Base-by-base conservation (phyloP, 2,113 vertebrate genomes). In the Phyllostomus discolor region DNA sequence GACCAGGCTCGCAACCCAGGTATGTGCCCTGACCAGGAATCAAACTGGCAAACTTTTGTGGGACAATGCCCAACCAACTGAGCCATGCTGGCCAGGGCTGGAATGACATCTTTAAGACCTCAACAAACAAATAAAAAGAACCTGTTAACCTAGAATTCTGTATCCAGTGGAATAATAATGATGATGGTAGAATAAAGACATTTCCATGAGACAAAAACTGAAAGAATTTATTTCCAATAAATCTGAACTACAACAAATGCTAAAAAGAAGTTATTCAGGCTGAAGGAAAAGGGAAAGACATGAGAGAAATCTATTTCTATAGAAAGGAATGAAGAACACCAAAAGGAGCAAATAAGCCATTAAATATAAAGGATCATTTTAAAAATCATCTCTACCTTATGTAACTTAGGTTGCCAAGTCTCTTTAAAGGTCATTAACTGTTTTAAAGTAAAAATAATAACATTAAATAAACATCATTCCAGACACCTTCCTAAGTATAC, bases 391-490 rank as follows among this genome's bases (percentile, higher is more conserved):
- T 33, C 64, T 59, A 50, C 33, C 48, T 70, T 62, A 59, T 78
- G 31, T 50, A 31, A 43, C 9, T 0, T 50, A 1, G 52, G 46
- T 86, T 31, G 35, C 67, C 38, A 64, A 31, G 62, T 70, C 17
- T 4, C 38, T 35, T 79, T 91, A 81, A 78, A 86, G 41, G 33
- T 46, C 22, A 88, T 66, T 88, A 22, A 19, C 54, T 94, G 11
- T 81, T 81, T 94, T 72, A 88, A 88, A 94, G n/a, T 50, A 62
- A 91, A 82, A 62, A 48, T 81, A 76, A 35, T 67, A 72, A 75
- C n/a, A 43, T 50, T 38, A 84, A 46, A 22, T 79, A 62, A 72
- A 80, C 26, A 62, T 46, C 38, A 87, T 72, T 93, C 57, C 70
- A 75, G 43, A 33, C 12, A 92, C 72, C 16, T 75, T 84, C 46